Percentiles rank a stretch among this genome's conserved stretches.
phyloP scores from a whole-genome alignment of 2,113 vertebrate genomes.

The Neolamprologus kungweensis region DNA sequence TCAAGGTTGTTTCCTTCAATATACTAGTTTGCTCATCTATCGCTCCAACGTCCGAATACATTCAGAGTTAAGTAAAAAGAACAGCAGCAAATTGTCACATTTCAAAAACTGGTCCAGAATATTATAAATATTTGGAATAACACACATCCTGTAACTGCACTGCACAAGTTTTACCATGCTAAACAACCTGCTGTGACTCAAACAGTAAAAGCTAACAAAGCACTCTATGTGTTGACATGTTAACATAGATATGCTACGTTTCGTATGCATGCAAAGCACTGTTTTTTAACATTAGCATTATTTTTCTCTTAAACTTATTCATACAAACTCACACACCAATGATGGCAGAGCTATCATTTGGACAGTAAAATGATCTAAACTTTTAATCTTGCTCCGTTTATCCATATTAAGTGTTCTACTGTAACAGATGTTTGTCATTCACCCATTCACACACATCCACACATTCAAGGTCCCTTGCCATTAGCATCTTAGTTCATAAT shows the following conservation, averaged over 20 bases:
- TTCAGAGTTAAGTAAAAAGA: neutral
- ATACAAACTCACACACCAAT: neutral
- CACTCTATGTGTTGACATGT: neutral
- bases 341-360: neutral
- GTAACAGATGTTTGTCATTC: neutral
- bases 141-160: neutral
- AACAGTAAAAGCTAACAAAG: neutral
- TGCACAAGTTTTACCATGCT: neutral
- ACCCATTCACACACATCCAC: neutral
- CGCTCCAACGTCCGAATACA: accelerated
- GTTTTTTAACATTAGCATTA: neutral
- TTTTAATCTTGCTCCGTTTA: neutral
- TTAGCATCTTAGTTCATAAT: neutral
- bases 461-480: accelerated
- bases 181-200: neutral
- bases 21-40: neutral
- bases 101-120: neutral
- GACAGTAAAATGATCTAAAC: neutral
- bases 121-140: neutral
- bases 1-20: neutral
- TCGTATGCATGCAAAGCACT: accelerated
- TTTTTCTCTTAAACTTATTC: neutral
- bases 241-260: neutral
- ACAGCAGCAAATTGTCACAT: neutral
- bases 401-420: neutral